Conservation (phyloP, 2,113 vertebrate genomes). For the Sitta europaea region DNA sequence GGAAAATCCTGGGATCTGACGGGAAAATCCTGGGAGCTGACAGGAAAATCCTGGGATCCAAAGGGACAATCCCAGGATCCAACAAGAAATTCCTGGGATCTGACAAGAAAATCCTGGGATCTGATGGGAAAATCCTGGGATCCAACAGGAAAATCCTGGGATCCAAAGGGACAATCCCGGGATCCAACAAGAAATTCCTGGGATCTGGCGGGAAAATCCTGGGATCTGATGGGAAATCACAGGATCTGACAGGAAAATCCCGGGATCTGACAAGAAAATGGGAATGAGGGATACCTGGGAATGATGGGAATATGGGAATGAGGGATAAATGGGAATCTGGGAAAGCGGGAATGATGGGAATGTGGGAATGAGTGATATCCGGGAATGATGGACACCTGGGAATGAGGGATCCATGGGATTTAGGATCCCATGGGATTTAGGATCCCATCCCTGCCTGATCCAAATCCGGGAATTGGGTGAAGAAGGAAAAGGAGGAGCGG, state of each 20-base stretch:
- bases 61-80: background rate
- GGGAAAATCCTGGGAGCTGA: background rate
- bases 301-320: background rate
- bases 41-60: background rate
- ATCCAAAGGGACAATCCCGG: accelerated
- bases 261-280: background rate
- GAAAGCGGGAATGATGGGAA: background rate
- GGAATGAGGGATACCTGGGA: too few species aligned
- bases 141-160: accelerated
- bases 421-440: background rate
- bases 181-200: accelerated
- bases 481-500: background rate
- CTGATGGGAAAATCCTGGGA: accelerated
- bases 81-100: accelerated
- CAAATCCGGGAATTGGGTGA: background rate
- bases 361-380: background rate
- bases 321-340: background rate
- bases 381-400: background rate
- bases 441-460: background rate
- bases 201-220: background rate
- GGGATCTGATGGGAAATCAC: too few species aligned
- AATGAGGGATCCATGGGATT: background rate
- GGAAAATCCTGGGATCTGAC: accelerated
- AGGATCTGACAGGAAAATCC: background rate
- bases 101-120: accelerated